Evolutionary conservation across 35 echinoderm and acorn worm genomes (phyloP), one percentile per base, ranked within the genome.

Genomic region (Apostichopus japonicus): DNA sequence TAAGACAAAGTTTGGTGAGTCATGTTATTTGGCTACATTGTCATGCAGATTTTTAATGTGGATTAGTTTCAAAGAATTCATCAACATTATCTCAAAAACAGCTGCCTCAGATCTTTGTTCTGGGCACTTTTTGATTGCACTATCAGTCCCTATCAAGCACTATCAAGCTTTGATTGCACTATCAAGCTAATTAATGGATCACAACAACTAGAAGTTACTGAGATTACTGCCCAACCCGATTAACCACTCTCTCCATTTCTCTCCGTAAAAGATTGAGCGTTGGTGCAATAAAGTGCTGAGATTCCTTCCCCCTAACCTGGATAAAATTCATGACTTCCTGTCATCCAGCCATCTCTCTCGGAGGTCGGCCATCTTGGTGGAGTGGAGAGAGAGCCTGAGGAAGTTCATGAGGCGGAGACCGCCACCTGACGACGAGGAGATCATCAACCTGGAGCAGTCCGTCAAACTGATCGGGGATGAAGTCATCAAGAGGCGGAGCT

Each of bases 311-410:
- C 53, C 70, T 62, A 93, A 99, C 52, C 83, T 95, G 10, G 82
- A 75, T 57, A 95, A 96, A 79, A 79, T 96, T 83, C 92, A 92
- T 27, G 90, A 94, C 53, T 82, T 83, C 27, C 81, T 99, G 10
- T 79, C 75, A 17, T 79, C 95, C 6, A 79, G 91, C 9, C 72
- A 91, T 63, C 91, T 92, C 59, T 56, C 70, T 2, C 65, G 90
- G 10, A 79, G 86, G 8, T 79, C 73, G 0, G 53, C 93, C 54
- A 22, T 91, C 61, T 79, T 83, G n/a, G 87, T 90, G 19, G 93
- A 96, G 65, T 99, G 97, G 97, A 67, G 80, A 11, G 97, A 99
- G 56, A 95, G 94, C 79, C 65, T 94, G 10, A 94, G 87, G 78
- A 52, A 88, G 13, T 99, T 96, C 72, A 83, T 96, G 70, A 91